Evolutionary conservation across 2,888 invertebrate genomes (phyloP).

Genomic region (Ptycholaimellus sp.): DNA sequence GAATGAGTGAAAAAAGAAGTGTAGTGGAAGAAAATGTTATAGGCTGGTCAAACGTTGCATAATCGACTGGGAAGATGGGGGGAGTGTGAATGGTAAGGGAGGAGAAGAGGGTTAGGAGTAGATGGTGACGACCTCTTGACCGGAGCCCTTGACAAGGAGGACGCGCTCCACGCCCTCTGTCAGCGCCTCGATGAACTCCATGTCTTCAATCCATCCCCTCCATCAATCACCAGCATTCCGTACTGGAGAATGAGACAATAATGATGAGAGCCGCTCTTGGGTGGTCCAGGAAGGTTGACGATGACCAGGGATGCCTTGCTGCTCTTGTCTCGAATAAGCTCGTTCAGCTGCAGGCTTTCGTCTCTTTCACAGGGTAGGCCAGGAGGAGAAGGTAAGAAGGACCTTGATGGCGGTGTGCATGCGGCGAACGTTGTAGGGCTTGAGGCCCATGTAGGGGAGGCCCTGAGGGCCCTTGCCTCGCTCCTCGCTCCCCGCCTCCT

Average conservation of each 20-base stretch:
- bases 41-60: no score
- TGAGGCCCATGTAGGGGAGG: conserved; percentile 1
- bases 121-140: conserved; percentile 94
- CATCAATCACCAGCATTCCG: neutral
- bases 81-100: no score
- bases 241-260: neutral
- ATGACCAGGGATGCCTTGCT: conserved; percentile 92
- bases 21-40: no score
- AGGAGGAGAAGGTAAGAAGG: no score
- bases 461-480: neutral
- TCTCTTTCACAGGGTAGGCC: no score
- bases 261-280: conserved; percentile 34
- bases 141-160: conserved; percentile 86
- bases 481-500: conserved; percentile 9
- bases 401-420: conserved; percentile 99
- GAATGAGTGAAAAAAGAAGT: no score
- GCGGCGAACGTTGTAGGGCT: conserved; percentile 48
- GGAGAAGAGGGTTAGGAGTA: conserved; percentile 60
- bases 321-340: conserved; percentile 83
- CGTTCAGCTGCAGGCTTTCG: no score
- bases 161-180: conserved; percentile 89
- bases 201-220: conserved; percentile 29
- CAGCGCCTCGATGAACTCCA: conserved; percentile 94
- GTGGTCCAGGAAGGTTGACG: conserved; percentile 89
- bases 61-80: no score